phyloP scores from a whole-genome alignment of 2,888 invertebrate genomes.

The Agonopterix alstromeriana region DNA sequence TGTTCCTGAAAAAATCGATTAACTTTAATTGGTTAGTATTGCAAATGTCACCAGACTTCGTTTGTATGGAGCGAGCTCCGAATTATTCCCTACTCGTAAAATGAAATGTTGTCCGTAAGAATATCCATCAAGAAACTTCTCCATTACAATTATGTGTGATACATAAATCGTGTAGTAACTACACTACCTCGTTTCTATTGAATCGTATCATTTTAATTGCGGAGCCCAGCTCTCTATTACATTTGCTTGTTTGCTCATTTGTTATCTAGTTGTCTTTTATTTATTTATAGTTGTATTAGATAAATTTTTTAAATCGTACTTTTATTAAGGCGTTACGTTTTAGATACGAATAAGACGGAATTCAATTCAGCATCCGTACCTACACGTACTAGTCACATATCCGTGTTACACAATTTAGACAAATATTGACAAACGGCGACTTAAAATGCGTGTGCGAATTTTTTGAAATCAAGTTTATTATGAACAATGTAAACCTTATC shows the following conservation, averaged over 20 bases:
- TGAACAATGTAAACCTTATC: no score
- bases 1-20: no score
- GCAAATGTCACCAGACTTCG: no score
- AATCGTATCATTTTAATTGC: constrained; percentile 34
- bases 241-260: constrained; percentile 63
- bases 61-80: no score
- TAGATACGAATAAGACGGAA: constrained; percentile 36
- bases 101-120: no score
- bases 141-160: constrained; percentile 46
- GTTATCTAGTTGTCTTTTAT: constrained; percentile 33
- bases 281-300: constrained; percentile 53
- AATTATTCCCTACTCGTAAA: no score
- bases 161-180: constrained; percentile 66
- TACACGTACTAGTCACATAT: constrained; percentile 59
- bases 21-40: no score
- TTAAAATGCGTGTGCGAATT: constrained; percentile 29
- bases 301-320: constrained; percentile 36
- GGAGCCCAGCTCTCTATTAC: constrained; percentile 63
- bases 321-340: constrained; percentile 30
- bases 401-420: constrained; percentile 34
- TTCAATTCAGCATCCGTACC: constrained; percentile 45
- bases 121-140: no score
- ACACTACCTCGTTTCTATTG: constrained; percentile 67
- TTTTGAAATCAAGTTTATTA: constrained; percentile 18
- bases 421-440: constrained; percentile 21